Evolutionary conservation across 2,888 invertebrate species (phyloP).

Genomic region (Ligdia adustata): DNA sequence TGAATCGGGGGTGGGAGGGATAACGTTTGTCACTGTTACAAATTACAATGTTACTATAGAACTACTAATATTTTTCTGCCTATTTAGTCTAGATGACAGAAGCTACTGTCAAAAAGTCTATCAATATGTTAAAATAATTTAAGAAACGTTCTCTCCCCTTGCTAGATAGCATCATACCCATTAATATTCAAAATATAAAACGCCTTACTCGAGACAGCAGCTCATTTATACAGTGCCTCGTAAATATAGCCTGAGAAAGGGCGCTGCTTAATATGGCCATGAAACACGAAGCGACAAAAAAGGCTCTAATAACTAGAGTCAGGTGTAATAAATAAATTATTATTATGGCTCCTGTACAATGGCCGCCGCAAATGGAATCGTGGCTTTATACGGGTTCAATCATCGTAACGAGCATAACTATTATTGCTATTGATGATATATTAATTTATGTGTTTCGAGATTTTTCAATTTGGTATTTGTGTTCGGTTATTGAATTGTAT

Average conservation of each 20-base stretch:
- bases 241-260: slow-evolving; percentile 44
- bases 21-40: too few species aligned
- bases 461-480: slow-evolving; percentile 4
- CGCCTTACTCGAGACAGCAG: slow-evolving; percentile 30
- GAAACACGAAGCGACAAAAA: slow-evolving; percentile 50
- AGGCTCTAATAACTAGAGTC: slow-evolving; percentile 45
- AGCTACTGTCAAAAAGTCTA: too few species aligned
- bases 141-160: too few species aligned
- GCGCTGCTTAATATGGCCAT: slow-evolving; percentile 43
- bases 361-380: slow-evolving; percentile 41
- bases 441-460: slow-evolving; percentile 3
- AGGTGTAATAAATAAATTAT: slow-evolving; percentile 58
- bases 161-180: too few species aligned
- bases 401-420: slow-evolving; percentile 31
- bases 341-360: slow-evolving; percentile 49
- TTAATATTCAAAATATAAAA: slow-evolving; percentile 33
- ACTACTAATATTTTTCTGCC: too few species aligned
- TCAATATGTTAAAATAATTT: too few species aligned
- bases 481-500: slow-evolving; percentile 8
- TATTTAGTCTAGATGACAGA: too few species aligned
- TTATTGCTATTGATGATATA: slow-evolving; percentile 25
- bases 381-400: slow-evolving; percentile 41
- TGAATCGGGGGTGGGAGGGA: too few species aligned
- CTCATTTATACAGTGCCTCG: slow-evolving; percentile 30
- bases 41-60: too few species aligned